Conservation (phyloP, 2,797 vertebrate genomes). For the Rhinogobio ventralis region DNA sequence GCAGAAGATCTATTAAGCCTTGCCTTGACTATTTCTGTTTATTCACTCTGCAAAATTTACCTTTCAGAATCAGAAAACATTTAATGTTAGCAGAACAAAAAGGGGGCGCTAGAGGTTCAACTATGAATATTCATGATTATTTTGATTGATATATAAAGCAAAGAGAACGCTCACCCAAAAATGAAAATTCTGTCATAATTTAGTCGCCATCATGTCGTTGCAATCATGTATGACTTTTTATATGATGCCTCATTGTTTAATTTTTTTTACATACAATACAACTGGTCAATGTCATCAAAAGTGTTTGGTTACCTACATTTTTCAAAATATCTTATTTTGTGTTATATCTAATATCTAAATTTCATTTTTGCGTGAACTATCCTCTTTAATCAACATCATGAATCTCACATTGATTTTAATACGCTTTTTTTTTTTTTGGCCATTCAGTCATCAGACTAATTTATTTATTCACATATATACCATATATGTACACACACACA, state of each 20-base stretch:
- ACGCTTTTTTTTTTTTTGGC: neutral
- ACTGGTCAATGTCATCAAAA: neutral
- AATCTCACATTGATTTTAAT: neutral
- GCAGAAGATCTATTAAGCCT: neutral
- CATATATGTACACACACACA: neutral
- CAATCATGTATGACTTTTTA: neutral
- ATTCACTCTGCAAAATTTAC: neutral
- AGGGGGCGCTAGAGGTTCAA: slow-evolving; percentile 18
- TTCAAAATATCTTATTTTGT: neutral
- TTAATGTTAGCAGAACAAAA: neutral
- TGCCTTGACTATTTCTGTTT: neutral
- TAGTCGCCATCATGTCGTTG: neutral
- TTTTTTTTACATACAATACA: neutral
- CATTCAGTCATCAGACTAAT: neutral
- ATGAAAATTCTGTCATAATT: neutral
- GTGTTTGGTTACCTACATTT: neutral
- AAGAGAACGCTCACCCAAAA: neutral
- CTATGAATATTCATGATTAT: too few relatives aligned
- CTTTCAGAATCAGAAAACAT: neutral
- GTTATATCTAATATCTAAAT: too few relatives aligned
- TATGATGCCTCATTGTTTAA: neutral
- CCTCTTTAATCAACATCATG: neutral
- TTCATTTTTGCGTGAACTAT: neutral
- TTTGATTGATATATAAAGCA: neutral
- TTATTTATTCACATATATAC: too few relatives aligned